phyloP scores from a whole-genome alignment of 2,888 invertebrate species.

The Bembecia ichneumoniformis region DNA sequence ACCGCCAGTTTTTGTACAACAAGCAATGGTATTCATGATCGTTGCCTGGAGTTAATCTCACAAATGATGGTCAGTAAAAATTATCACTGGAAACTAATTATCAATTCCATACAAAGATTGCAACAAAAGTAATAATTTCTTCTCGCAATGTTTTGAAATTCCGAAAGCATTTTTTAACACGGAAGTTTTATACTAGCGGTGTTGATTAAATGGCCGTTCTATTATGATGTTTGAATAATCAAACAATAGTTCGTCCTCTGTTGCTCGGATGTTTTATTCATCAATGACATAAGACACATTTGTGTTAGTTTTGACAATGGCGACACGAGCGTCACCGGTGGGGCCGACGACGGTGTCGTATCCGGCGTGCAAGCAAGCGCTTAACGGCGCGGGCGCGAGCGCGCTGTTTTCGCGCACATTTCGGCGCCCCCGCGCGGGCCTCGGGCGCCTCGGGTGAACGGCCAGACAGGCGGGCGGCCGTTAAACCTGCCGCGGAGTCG shows the following conservation, averaged over 20 bases:
- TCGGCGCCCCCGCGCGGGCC: conserved; percentile 50
- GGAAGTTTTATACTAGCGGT: too few relatives aligned
- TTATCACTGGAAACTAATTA: too few relatives aligned
- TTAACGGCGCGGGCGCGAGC: conserved; percentile 45
- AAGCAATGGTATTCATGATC: conserved; percentile 16
- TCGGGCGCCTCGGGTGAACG: conserved; percentile 68
- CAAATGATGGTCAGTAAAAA: too few relatives aligned
- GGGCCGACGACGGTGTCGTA: conserved; percentile 4
- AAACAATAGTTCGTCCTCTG: background rate
- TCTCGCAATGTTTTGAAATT: too few relatives aligned
- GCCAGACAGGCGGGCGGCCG: conserved; percentile 69
- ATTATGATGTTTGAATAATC: too few relatives aligned
- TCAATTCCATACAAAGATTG: too few relatives aligned
- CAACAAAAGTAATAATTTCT: too few relatives aligned
- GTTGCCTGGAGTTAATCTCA: too few relatives aligned
- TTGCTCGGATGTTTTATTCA: conserved; percentile 6
- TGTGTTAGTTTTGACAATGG: background rate
- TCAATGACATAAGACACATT: conserved; percentile 15
- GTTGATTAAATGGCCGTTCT: too few relatives aligned
- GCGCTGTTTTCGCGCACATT: conserved; percentile 64
- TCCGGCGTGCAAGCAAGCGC: conserved; percentile 12
- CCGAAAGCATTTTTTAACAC: too few relatives aligned
- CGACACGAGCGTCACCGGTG: too few relatives aligned
- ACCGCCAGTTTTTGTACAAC: conserved; percentile 58
- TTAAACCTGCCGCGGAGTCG: conserved; percentile 60